Conservation (phyloP, 2,888 invertebrate genomes). For the Muschampia plurimacula region DNA sequence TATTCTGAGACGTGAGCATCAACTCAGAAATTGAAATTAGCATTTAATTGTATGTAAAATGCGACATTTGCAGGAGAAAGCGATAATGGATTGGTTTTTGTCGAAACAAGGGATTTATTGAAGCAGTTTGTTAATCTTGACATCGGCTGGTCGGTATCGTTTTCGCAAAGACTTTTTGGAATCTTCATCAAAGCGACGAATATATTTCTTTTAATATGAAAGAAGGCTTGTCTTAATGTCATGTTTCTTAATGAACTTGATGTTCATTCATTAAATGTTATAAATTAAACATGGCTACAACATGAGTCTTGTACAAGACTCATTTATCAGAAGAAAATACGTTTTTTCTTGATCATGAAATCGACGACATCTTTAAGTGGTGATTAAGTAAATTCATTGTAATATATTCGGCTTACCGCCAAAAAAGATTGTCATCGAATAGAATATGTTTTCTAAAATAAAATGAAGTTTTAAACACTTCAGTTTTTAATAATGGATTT, state of each 20-base stretch:
- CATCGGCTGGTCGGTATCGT: neutral
- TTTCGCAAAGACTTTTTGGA: conserved; percentile 1
- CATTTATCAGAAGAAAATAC: neutral
- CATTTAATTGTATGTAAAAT: conserved; percentile 67
- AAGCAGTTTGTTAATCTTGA: conserved; percentile 10
- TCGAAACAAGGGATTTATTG: conserved; percentile 29
- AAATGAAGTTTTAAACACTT: too few species aligned
- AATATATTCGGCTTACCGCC: too few species aligned
- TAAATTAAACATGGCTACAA: conserved; percentile 26
- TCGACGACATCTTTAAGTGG: neutral
- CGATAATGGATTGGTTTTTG: conserved; percentile 36
- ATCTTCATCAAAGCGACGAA: conserved; percentile 11
- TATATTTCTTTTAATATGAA: conserved; percentile 6
- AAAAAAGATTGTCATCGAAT: too few species aligned
- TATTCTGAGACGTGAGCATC: conserved; percentile 26
- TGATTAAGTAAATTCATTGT: neutral
- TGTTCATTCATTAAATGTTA: conserved; percentile 30
- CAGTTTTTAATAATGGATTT: too few species aligned
- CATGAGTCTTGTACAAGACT: neutral
- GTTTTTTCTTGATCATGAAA: neutral
- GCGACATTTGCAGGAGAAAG: conserved; percentile 67
- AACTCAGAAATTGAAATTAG: conserved; percentile 51
- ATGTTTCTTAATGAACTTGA: conserved; percentile 21
- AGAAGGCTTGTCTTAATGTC: conserved; percentile 26
- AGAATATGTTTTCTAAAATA: too few species aligned